Evolutionary conservation across 2,797 vertebrate species (phyloP).

Genomic region (Graptemys geographica): DNA sequence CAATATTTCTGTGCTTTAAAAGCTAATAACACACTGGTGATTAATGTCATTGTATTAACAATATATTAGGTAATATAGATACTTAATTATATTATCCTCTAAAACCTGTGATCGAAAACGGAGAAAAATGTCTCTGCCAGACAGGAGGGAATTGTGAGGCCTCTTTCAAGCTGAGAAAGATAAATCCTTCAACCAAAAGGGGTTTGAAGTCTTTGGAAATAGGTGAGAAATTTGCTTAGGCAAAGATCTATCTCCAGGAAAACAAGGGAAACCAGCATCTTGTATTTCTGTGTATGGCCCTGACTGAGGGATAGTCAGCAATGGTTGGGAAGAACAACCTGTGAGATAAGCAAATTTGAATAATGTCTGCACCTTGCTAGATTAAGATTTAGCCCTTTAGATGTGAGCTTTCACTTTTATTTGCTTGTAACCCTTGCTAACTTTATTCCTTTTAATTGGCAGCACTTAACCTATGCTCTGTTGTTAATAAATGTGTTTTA

Average conservation of each 20-base stretch:
- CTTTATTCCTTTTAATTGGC: background rate
- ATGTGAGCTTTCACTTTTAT: background rate
- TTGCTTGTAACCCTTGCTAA: background rate
- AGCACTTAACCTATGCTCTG: background rate
- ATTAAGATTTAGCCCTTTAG: background rate
- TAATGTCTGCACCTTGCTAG: background rate
- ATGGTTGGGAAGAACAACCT: background rate
- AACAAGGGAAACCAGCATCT: background rate
- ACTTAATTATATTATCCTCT: too few relatives aligned
- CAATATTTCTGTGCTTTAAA: too few relatives aligned
- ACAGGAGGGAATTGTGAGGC: too few relatives aligned
- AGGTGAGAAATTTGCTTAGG: too few relatives aligned
- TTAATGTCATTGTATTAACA: too few relatives aligned
- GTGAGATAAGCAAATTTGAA: background rate
- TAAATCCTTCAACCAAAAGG: background rate
- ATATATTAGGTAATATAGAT: too few relatives aligned
- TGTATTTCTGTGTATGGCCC: background rate
- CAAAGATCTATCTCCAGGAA: background rate
- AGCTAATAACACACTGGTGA: too few relatives aligned
- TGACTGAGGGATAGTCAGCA: background rate
- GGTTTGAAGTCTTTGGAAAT: background rate
- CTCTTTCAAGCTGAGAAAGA: background rate
- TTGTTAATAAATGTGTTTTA: background rate
- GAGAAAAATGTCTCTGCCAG: too few relatives aligned
- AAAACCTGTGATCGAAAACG: too few relatives aligned